Percentiles rank a stretch among this genome's conserved stretches.
Evolutionary conservation across 2,797 vertebrate genomes (phyloP).

Genomic region (Ctenopoma kingsleyae): DNA sequence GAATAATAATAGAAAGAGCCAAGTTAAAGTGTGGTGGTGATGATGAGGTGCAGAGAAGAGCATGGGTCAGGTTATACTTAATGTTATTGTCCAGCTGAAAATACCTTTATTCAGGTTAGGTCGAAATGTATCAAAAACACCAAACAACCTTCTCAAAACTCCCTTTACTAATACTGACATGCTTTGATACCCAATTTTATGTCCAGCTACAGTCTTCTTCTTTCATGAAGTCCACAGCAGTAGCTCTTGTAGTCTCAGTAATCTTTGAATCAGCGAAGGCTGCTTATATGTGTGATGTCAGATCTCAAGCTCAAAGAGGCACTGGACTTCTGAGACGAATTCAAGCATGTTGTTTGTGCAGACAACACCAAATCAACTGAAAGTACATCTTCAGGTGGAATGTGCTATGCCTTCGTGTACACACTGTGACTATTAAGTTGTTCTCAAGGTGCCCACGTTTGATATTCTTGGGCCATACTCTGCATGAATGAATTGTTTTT

Average conservation of each 20-base stretch:
- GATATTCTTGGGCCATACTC: conserved; percentile 13
- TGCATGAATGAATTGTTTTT: conserved; percentile 16
- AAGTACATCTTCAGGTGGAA: conserved; percentile 41
- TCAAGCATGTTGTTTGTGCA: conserved; percentile 37
- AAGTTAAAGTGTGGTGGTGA: background rate
- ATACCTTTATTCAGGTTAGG: background rate
- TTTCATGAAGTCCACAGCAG: conserved; percentile 18
- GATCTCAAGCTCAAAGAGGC: conserved; percentile 51
- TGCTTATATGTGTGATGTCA: conserved; percentile 30
- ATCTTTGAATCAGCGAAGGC: conserved; percentile 23
- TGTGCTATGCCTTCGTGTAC: conserved; percentile 2
- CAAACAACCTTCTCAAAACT: background rate
- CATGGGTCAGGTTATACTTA: conserved; percentile 2
- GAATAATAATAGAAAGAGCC: background rate
- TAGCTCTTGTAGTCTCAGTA: too few relatives aligned
- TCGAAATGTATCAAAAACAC: conserved; percentile 8
- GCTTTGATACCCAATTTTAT: conserved; percentile 9
- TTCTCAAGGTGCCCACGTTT: conserved; percentile 28
- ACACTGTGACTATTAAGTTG: conserved; percentile 27
- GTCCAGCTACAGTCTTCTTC: conserved; percentile 10
- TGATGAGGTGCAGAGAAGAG: conserved; percentile 10
- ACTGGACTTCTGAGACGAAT: conserved; percentile 31
- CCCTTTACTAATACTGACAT: conserved; percentile 8
- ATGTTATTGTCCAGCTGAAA: background rate
- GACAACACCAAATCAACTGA: conserved; percentile 25